Evolutionary conservation across 1,140 invertebrate species (phyloP).

Genomic region (Mesaphorura yosii): DNA sequence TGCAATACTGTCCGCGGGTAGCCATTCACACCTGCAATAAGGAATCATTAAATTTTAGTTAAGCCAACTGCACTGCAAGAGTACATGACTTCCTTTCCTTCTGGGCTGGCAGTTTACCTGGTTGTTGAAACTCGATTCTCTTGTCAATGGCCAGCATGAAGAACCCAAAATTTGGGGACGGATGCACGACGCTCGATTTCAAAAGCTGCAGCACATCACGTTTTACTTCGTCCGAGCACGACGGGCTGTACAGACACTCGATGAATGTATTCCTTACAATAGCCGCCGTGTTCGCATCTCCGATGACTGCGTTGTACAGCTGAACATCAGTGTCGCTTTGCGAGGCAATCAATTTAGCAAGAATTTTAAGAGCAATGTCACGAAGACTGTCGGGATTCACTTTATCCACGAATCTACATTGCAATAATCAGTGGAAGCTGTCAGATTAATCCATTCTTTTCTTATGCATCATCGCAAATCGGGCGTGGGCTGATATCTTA

Average conservation of each 20-base stretch:
- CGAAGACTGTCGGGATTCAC: constrained; percentile 15
- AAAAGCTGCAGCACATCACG: constrained; percentile 16
- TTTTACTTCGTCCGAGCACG: constrained; percentile 9
- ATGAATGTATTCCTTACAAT: constrained; percentile 21
- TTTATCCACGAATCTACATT: constrained; percentile 23
- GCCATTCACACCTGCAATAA: constrained; percentile 14
- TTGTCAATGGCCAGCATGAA: constrained; percentile 23
- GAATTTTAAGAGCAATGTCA: constrained; percentile 21
- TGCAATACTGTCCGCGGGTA: constrained; percentile 22
- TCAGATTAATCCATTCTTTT: not conserved
- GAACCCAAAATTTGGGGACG: constrained; percentile 23
- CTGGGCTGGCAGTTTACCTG: not conserved
- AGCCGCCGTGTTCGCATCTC: constrained; percentile 6
- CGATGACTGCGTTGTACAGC: constrained; percentile 12
- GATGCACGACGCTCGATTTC: constrained; percentile 17
- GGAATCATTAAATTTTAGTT: not conserved
- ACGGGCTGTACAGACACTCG: constrained; percentile 13
- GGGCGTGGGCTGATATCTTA: no score
- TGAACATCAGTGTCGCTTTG: constrained; percentile 18
- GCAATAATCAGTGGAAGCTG: constrained; percentile 3
- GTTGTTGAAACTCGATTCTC: constrained; percentile 26
- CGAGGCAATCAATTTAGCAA: constrained; percentile 12
- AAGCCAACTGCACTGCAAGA: not conserved
- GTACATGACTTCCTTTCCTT: constrained; percentile 6
- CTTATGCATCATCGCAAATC: not conserved